Evolutionary conservation across 2,797 vertebrate species (phyloP).

Genomic region (Mus minutoides): DNA sequence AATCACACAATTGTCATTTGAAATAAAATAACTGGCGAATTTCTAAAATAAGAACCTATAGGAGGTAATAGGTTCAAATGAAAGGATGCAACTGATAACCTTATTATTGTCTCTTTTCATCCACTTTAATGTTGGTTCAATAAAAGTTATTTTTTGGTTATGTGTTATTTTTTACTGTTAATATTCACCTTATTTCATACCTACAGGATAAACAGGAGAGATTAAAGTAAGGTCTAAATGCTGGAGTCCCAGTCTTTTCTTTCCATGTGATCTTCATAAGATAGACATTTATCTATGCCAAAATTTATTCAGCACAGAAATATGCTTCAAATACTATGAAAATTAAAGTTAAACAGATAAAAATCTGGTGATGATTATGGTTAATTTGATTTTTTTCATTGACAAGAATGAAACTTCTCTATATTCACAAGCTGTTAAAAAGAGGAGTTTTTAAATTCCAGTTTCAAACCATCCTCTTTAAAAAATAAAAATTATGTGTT

Average conservation of each 20-base stretch:
- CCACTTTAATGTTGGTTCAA: not conserved
- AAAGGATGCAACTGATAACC: not conserved
- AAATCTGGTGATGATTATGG: slow-evolving; percentile 67
- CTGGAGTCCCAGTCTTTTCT: not conserved
- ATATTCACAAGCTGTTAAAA: slow-evolving; percentile 69
- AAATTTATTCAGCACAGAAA: slow-evolving; percentile 56
- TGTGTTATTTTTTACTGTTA: slow-evolving; percentile 41
- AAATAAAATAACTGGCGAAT: not conserved
- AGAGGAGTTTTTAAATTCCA: slow-evolving; percentile 35
- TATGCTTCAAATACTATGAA: slow-evolving; percentile 55
- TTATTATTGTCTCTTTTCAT: not conserved
- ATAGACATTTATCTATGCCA: slow-evolving; percentile 11
- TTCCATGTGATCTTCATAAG: not conserved
- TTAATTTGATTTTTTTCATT: slow-evolving; percentile 75
- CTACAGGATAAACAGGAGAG: not conserved
- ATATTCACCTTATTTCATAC: slow-evolving; percentile 6
- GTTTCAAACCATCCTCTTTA: slow-evolving; percentile 54
- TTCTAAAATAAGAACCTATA: slow-evolving; percentile 22
- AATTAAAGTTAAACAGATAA: slow-evolving; percentile 68
- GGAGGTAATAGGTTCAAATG: not conserved
- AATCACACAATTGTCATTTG: not conserved
- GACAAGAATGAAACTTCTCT: slow-evolving; percentile 58
- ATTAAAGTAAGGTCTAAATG: not conserved
- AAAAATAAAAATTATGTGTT: not conserved
- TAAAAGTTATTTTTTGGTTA: not conserved